These are phyloP conservation scores for Dioctria linearis DNA, from an alignment of 2,888 invertebrate genomes.

Conservation along the genomic window DNA sequence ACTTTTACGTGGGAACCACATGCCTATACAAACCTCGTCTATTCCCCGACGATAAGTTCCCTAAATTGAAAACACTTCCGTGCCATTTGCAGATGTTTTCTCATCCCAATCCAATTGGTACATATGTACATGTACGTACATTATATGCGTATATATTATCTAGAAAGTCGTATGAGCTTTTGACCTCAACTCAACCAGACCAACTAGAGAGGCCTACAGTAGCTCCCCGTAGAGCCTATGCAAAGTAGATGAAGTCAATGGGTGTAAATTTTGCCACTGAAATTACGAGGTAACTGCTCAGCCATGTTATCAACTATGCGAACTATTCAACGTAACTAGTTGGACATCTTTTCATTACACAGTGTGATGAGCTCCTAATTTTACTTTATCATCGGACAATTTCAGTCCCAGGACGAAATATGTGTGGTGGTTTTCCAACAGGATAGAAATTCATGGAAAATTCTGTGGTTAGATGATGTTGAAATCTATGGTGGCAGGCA, in stretches of 20 bases:
- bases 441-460: conserved; percentile 12
- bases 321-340: conserved; percentile 41
- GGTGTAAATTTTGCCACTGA: conserved; percentile 30
- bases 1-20: neutral
- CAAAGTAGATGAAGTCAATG: conserved; percentile 37
- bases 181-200: conserved; percentile 41
- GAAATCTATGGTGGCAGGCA: neutral
- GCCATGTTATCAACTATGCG: conserved; percentile 44
- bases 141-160: conserved; percentile 3
- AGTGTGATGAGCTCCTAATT: conserved; percentile 42
- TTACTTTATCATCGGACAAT: conserved; percentile 36
- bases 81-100: conserved; percentile 42
- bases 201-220: conserved; percentile 11
- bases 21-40: neutral
- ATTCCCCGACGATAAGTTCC: conserved; percentile 4
- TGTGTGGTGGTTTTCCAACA: conserved; percentile 4
- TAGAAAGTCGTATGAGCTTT: conserved; percentile 5
- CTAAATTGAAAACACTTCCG: conserved; percentile 46
- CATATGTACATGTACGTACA: too few species aligned
- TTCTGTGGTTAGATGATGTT: conserved; percentile 16
- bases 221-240: conserved; percentile 18
- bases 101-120: neutral
- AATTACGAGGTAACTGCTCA: conserved; percentile 27
- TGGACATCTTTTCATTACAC: conserved; percentile 48
- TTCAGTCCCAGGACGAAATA: conserved; percentile 13